Conservation (phyloP, 2,888 invertebrate species). For the Polymixis lichenea region DNA sequence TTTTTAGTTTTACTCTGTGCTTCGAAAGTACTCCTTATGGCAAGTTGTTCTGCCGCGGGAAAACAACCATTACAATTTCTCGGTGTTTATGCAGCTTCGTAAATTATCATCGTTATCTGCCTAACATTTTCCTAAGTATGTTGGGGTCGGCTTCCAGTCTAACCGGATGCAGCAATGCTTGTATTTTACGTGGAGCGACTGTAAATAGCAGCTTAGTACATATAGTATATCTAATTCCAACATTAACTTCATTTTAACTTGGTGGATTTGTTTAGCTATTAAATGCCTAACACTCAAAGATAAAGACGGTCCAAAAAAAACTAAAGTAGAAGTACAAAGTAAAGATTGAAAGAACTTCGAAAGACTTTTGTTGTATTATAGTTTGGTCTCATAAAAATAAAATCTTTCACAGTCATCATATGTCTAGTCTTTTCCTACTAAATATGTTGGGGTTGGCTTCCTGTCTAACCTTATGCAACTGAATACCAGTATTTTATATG, state of each 20-base stretch:
- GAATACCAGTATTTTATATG: neutral
- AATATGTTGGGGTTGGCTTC: neutral
- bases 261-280: neutral
- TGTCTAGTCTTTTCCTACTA: neutral
- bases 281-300: too few species aligned
- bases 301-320: neutral
- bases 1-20: too few species aligned
- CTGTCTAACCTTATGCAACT: neutral
- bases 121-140: too few species aligned
- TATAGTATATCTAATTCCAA: neutral
- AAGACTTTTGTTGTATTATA: neutral
- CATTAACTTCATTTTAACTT: neutral
- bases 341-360: neutral
- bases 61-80: too few species aligned
- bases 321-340: neutral
- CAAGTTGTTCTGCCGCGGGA: too few species aligned
- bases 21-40: too few species aligned
- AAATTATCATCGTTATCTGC: constrained; percentile 1
- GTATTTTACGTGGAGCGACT: neutral
- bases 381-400: neutral
- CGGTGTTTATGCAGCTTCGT: too few species aligned
- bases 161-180: too few species aligned
- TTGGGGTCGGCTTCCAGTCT: too few species aligned
- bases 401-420: neutral
- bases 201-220: neutral